Evolutionary conservation across 1,140 invertebrate genomes (phyloP).

Genomic region (Polypedilum pembai): DNA sequence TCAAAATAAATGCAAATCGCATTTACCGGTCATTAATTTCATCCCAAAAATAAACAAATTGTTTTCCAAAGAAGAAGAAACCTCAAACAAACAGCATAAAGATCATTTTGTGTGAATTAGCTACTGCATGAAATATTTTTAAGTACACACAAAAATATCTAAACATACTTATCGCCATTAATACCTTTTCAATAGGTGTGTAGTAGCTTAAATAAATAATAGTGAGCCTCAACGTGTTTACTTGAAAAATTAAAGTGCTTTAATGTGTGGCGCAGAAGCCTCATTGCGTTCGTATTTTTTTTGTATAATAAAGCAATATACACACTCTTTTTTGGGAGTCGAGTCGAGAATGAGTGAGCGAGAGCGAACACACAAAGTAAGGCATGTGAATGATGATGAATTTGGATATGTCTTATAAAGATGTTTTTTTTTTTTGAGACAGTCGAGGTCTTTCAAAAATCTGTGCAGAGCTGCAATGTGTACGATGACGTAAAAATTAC

Average conservation of each 20-base stretch:
- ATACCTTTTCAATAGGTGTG: conserved; percentile 7
- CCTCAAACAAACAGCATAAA: too few relatives aligned
- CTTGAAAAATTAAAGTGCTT: conserved; percentile 6
- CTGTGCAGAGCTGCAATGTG: background rate
- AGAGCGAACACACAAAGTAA: background rate
- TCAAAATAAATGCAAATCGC: too few relatives aligned
- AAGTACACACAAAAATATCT: background rate
- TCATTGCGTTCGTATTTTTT: background rate
- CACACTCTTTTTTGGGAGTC: too few relatives aligned
- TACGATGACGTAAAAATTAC: conserved; percentile 17
- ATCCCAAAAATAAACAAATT: too few relatives aligned
- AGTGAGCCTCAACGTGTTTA: background rate
- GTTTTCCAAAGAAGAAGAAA: too few relatives aligned
- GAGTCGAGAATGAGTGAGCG: background rate
- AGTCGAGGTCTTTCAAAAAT: background rate
- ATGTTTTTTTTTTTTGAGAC: background rate
- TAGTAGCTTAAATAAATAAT: conserved; percentile 7
- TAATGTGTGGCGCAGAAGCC: conserved; percentile 10
- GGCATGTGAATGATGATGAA: conserved; percentile 8
- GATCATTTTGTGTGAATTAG: too few relatives aligned
- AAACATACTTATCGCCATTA: conserved; percentile 12
- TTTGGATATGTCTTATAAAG: background rate
- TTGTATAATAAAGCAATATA: too few relatives aligned
- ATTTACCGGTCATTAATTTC: too few relatives aligned
- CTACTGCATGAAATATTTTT: too few relatives aligned